Conservation (phyloP, 2,113 vertebrate genomes). For the Silurus meridionalis region DNA sequence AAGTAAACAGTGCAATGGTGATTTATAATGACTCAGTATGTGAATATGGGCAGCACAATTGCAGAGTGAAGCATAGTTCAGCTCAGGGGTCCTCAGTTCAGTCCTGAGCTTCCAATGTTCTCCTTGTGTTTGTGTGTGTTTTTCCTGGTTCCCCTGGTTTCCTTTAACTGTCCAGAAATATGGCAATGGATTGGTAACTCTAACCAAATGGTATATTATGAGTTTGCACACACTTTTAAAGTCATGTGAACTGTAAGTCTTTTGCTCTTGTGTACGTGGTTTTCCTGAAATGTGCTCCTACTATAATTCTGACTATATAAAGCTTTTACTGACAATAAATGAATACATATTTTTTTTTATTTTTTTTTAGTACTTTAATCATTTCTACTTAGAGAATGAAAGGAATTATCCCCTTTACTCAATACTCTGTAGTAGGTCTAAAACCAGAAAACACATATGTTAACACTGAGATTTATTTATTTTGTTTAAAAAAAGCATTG, state of each 20-base stretch:
- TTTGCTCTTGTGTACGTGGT: background rate
- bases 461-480: background rate
- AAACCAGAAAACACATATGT: background rate
- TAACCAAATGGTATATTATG: background rate
- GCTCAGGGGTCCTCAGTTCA: background rate
- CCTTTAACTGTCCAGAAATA: background rate
- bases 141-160: background rate
- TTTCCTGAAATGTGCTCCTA: background rate
- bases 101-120: background rate
- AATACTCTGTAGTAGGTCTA: background rate
- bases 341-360: background rate
- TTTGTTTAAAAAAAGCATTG: conserved; percentile 2
- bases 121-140: background rate
- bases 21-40: background rate
- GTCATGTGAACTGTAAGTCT: too few relatives aligned
- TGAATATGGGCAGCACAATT: background rate
- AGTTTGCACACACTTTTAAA: too few relatives aligned
- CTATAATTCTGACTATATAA: background rate
- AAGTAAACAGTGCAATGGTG: background rate
- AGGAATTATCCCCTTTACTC: background rate
- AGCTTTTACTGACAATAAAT: background rate
- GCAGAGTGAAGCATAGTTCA: background rate
- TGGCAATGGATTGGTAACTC: background rate
- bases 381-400: background rate
- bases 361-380: background rate